Base-by-base conservation (phyloP, 2,113 vertebrate species). In the Lutjanus erythropterus region DNA sequence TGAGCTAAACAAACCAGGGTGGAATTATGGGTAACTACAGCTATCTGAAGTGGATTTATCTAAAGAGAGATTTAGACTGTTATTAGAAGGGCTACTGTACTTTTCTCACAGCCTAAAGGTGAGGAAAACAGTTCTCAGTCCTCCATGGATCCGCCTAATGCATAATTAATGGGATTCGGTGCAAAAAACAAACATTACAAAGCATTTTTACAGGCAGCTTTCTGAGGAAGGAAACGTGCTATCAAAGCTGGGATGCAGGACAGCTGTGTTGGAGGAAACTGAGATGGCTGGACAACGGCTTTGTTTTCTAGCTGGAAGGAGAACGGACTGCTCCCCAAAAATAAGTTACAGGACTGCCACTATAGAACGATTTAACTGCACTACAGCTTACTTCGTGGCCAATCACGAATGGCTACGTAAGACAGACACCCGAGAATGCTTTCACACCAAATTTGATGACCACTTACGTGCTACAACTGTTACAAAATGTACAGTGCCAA, bases 81-180 rank as follows among this genome's bases (percentile, higher is more conserved):
- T 19, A 21, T 21, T 56, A 15, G 27, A 47, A 56, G 29, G 47
- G 35, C 46, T 60, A 18, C 15, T 50, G 62, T 42, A 56, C 18
- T 58, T 65, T 70, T 68, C 11, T 72, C 23, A 19, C 9, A 21
- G 27, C 46, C 68, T 68, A 42, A 62, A 80, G 52, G 68, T 71
- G 75, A 78, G 59, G 41, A 61, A 78, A 76, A 76, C 29, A 55
- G 31, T 46, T 53, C 70, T 65, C 71, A 33, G 49, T 75, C 81
- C 74, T 83, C 79, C 66, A 16, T 78, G 64, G 84, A 76, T 61
- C 69, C 23, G 53, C 19, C 62, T 75, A 16, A 87, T 92, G 78
- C 86, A 91, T 92, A 90, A 90, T 91, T 91, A 74, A 92, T 88
- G 49, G 14, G 0, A 75, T 46, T 83, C 61, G 50, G 72, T 68